Evolutionary conservation across 2,888 invertebrate genomes (phyloP).

Genomic region (Boloria selene): DNA sequence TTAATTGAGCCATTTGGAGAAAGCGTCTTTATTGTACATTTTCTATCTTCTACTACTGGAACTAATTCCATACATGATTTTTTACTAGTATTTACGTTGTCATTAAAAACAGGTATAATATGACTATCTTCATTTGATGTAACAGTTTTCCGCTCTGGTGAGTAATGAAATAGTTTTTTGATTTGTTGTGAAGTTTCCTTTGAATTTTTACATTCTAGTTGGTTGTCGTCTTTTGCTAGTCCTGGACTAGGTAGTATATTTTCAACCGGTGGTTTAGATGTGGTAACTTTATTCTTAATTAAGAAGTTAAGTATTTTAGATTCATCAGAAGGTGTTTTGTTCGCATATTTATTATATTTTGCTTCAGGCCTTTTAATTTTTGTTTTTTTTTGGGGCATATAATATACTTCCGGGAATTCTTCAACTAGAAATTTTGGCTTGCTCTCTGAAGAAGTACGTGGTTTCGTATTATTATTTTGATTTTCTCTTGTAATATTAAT

Average conservation of each 20-base stretch:
- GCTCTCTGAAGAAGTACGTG: constrained; percentile 17
- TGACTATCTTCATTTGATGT: neutral
- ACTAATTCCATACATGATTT: neutral
- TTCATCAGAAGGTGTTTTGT: neutral
- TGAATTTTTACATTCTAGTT: neutral
- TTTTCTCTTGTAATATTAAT: constrained; percentile 10
- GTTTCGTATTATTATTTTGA: constrained; percentile 17
- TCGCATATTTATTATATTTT: neutral
- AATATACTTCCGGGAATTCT: constrained; percentile 47
- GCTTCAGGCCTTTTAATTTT: constrained; percentile 11
- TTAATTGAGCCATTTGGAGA: too few species aligned
- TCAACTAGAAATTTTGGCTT: constrained; percentile 23
- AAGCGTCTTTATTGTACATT: neutral
- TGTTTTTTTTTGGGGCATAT: constrained; percentile 49
- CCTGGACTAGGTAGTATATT: neutral
- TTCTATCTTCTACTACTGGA: neutral
- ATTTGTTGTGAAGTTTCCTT: neutral
- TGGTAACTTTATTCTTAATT: neutral
- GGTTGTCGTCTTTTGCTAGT: neutral
- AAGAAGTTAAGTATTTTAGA: neutral
- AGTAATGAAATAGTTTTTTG: neutral
- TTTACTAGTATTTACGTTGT: neutral
- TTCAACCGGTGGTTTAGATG: neutral
- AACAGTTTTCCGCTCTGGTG: neutral
- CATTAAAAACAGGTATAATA: too few species aligned